Evolutionary conservation across 2,113 vertebrate genomes (phyloP), one percentile per base, ranked within the genome.

Genomic region (Aleadryas rufinucha): DNA sequence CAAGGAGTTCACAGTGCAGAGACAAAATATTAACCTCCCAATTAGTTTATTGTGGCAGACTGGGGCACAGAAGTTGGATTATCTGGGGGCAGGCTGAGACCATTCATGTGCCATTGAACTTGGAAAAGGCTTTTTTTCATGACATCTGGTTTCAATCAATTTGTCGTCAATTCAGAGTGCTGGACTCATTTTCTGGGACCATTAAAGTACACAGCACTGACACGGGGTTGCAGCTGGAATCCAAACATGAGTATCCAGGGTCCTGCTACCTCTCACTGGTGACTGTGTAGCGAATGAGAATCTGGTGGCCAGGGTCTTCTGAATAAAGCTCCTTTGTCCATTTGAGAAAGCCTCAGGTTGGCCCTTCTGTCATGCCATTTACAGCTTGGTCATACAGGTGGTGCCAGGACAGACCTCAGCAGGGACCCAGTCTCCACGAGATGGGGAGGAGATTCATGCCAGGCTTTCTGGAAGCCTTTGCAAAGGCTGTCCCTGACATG

Each of bases 21-120:
- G 72, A 78, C 83, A 87, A 92, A 96, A 93, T 93, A 92, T 87
- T 93, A 89, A 89, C 69, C 72, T 87, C 23, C 53, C 83, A 89
- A 93, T 94, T 94, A 96, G 95, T 93, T 95, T 95, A 96, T 89
- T 96, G 93, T 79, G 65, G 92, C 54, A 90, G 90, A 71, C 95
- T 53, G 79, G 83, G 86, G 37, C 88, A 92, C 87, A 95, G 84
- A 92, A 95, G 93, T 95, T n/a, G 11, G 93, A 92, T 95, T 89
- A 95, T 95, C 83, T 0, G 0, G 35, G 90, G 89, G 76, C 91
- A 89, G 6, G 60, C 91, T 75, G 79, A 84, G 56, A 95, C 64
- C 89, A 44, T 87, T 95, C 84, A 64, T 84, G 89, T 95, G 93
- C 86, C 91, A 84, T 84, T 97, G 95, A 97, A 96, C 96, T 96